A percentile compares a stretch with the other conserved stretches of the same genome.
phyloP scores from a whole-genome alignment of 2,797 vertebrate genomes.

The Periophthalmus magnuspinnatus region DNA sequence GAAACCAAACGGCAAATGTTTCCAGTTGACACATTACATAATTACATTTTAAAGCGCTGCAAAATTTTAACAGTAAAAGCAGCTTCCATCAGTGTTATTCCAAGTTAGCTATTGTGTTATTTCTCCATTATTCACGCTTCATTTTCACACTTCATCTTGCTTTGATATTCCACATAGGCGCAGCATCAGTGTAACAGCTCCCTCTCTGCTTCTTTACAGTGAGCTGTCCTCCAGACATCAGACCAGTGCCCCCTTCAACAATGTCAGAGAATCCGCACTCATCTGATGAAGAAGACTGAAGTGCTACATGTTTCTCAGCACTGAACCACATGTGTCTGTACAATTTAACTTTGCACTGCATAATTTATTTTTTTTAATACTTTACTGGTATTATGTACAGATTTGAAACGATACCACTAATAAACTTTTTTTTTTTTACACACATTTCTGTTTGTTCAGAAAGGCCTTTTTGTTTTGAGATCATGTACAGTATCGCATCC shows the following conservation, averaged over 20 bases:
- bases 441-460: neutral
- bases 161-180: neutral
- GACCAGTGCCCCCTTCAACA: conserved; percentile 39
- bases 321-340: neutral
- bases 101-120: neutral
- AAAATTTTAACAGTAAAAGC: neutral
- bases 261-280: conserved; percentile 48
- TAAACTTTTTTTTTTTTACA: conserved; percentile 1
- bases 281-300: conserved; percentile 41
- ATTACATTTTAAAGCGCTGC: neutral
- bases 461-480: neutral
- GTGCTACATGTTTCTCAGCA: conserved; percentile 13
- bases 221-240: conserved; percentile 59
- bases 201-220: conserved; percentile 31
- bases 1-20: neutral
- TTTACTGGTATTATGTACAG: neutral
- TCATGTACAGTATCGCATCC: neutral
- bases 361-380: neutral
- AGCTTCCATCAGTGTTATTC: neutral
- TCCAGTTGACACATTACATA: neutral
- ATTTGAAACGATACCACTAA: neutral
- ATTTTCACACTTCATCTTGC: no score
- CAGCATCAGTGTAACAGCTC: neutral
- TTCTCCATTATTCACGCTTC: neutral
- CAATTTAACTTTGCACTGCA: neutral